phyloP scores from a whole-genome alignment of 2,888 invertebrate species.

The Eretmocerus hayati region DNA sequence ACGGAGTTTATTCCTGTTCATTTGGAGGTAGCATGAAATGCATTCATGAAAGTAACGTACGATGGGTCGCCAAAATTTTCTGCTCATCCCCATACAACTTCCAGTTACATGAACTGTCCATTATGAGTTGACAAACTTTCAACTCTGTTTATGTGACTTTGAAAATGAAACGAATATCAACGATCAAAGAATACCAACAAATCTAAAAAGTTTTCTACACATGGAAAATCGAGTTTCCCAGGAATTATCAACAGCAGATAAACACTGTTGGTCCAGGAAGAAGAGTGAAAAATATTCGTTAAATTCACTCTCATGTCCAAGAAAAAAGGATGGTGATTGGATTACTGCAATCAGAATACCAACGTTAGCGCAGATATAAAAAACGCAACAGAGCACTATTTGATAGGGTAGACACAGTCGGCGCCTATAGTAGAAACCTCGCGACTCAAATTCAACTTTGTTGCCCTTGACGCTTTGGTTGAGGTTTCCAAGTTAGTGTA shows the following conservation, averaged over 20 bases:
- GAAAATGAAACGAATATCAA: constrained; percentile 1
- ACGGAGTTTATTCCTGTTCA: too few relatives aligned
- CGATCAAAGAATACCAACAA: constrained; percentile 3
- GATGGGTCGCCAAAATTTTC: too few relatives aligned
- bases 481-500: too few relatives aligned
- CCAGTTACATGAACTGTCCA: constrained; percentile 4
- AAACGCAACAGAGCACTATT: constrained; percentile 11
- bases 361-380: constrained; percentile 5
- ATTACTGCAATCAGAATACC: constrained; percentile 3
- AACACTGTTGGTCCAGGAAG: constrained; percentile 8
- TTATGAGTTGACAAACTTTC: not conserved
- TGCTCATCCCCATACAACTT: too few relatives aligned
- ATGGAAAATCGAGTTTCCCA: too few relatives aligned
- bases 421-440: constrained; percentile 8
- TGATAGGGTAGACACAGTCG: not conserved
- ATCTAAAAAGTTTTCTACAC: constrained; percentile 4
- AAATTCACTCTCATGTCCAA: constrained; percentile 4
- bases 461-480: too few relatives aligned
- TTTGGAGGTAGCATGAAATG: too few relatives aligned
- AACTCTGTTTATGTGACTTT: not conserved
- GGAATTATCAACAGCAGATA: constrained; percentile 7
- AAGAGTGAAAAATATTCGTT: constrained; percentile 3
- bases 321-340: constrained; percentile 5
- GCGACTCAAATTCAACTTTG: too few relatives aligned
- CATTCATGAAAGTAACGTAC: too few relatives aligned